Conservation (phyloP, 2,888 invertebrate species). For the Ephialtes manifestator region DNA sequence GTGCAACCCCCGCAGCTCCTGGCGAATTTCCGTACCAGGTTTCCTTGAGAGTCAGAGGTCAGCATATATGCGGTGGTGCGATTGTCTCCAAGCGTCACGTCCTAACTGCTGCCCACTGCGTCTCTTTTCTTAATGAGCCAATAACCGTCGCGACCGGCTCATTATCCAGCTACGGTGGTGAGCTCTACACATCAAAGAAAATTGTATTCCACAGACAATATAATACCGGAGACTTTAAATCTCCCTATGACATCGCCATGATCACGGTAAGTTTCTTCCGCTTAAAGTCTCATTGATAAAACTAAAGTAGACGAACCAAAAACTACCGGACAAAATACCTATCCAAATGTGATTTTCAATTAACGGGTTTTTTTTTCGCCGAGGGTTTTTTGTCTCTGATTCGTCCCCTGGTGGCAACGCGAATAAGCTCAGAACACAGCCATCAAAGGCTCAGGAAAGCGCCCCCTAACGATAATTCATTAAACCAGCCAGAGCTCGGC, state of each 20-base stretch:
- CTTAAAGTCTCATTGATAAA: too few species aligned
- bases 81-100: slow-evolving; percentile 37
- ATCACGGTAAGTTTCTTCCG: slow-evolving; percentile 39
- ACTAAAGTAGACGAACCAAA: too few species aligned
- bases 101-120: slow-evolving; percentile 59
- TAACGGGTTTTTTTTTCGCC: too few species aligned
- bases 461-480: too few species aligned
- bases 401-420: too few species aligned
- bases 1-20: slow-evolving; percentile 14
- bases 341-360: too few species aligned
- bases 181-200: background rate
- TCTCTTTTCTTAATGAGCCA: background rate
- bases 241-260: slow-evolving; percentile 61
- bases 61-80: slow-evolving; percentile 46
- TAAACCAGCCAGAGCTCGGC: too few species aligned
- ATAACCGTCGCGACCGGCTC: slow-evolving; percentile 47
- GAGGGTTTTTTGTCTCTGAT: too few species aligned
- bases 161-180: slow-evolving; percentile 19
- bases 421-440: too few species aligned
- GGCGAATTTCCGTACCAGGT: slow-evolving; percentile 54
- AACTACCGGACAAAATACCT: too few species aligned
- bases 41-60: slow-evolving; percentile 23
- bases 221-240: background rate
- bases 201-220: slow-evolving; percentile 31
- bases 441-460: too few species aligned